phyloP scores from a whole-genome alignment of 1,140 invertebrate genomes.

The Trinorchestia longiramus region DNA sequence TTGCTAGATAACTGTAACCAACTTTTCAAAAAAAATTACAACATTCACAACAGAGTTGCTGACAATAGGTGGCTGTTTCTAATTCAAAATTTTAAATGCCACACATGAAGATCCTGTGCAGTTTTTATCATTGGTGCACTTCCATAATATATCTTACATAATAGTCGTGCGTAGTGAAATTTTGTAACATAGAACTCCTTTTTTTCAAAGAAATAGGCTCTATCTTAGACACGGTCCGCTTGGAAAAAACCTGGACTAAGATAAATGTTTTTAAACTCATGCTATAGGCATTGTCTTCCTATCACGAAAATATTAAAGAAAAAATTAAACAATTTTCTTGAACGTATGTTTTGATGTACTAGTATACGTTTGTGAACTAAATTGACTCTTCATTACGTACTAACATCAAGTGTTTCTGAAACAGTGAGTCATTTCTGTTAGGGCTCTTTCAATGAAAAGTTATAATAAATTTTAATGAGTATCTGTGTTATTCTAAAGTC shows the following conservation, averaged over 20 bases:
- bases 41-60: neutral
- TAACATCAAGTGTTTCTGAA: neutral
- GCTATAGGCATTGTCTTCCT: no score
- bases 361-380: no score
- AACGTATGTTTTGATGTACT: no score
- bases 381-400: neutral
- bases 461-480: neutral
- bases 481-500: neutral
- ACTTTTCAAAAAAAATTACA: neutral
- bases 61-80: neutral
- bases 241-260: neutral
- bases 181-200: neutral
- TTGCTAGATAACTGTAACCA: neutral
- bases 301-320: no score
- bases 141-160: neutral
- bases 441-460: neutral
- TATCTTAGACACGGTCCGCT: neutral
- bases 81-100: neutral
- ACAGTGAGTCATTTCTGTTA: neutral
- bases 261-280: no score
- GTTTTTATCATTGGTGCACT: neutral
- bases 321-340: no score
- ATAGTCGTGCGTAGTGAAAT: neutral
- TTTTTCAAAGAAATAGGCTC: neutral
- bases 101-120: neutral